Evolutionary conservation across 2,113 vertebrate species (phyloP).

Genomic region (Columba livia): DNA sequence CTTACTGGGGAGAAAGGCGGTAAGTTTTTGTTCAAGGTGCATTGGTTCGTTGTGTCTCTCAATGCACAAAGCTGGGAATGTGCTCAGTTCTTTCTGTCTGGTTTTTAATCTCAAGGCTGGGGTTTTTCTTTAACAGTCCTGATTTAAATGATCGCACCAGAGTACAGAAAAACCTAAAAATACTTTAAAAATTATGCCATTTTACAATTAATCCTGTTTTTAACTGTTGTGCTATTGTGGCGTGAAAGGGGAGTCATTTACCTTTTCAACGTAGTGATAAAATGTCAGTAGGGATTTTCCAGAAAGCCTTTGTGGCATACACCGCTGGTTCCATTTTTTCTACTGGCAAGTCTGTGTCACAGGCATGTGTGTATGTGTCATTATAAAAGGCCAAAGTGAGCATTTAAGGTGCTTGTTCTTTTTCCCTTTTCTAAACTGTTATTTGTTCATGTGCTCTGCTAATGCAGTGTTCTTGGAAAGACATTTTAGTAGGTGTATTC

Average conservation of each 20-base stretch:
- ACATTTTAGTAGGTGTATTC: not conserved
- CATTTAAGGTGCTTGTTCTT: not conserved
- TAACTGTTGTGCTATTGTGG: not conserved
- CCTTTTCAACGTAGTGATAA: not conserved
- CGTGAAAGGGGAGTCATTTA: not conserved
- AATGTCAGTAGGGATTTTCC: not conserved
- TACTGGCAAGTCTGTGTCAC: not conserved
- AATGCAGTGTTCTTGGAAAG: not conserved
- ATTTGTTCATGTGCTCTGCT: not conserved
- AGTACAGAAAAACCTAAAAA: not conserved
- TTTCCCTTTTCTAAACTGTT: not conserved
- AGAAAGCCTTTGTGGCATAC: not conserved
- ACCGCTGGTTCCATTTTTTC: not conserved
- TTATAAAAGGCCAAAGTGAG: not conserved
- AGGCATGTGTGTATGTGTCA: not conserved
- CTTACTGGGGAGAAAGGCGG: constrained; percentile 90
- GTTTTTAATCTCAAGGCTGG: not conserved
- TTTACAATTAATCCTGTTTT: not conserved
- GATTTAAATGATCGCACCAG: not conserved
- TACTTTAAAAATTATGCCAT: not conserved
- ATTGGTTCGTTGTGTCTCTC: not conserved
- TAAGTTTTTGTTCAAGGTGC: constrained; percentile 37
- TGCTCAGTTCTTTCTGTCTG: not conserved
- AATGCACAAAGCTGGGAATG: not conserved
- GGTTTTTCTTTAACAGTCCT: not conserved